Percentiles rank a stretch among this genome's conserved stretches.
phyloP scores from a whole-genome alignment of 2,797 vertebrate genomes.

The Lepidocolaptes lacrymiger region DNA sequence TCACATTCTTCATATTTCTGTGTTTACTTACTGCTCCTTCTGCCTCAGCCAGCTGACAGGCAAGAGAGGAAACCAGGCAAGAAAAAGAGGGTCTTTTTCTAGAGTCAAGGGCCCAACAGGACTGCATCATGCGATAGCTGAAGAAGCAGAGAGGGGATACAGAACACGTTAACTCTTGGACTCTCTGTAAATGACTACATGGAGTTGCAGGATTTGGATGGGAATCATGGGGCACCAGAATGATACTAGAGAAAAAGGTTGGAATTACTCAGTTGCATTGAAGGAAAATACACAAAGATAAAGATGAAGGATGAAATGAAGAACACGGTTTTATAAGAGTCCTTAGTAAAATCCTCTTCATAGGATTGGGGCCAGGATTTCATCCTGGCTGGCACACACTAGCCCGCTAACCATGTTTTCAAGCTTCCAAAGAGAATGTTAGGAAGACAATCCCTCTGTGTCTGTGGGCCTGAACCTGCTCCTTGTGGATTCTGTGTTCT shows the following conservation, averaged over 20 bases:
- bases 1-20: background rate
- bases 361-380: background rate
- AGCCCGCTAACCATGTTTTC: background rate
- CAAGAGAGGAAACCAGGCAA: slow-evolving; percentile 84
- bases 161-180: background rate
- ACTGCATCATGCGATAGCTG: slow-evolving; percentile 90
- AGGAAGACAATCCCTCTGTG: background rate
- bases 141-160: background rate
- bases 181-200: background rate
- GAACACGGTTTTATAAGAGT: background rate
- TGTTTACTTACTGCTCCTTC: slow-evolving; percentile 85
- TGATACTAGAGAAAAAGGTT: background rate
- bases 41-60: slow-evolving; percentile 82
- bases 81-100: slow-evolving; percentile 87
- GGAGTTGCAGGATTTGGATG: background rate
- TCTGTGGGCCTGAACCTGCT: background rate
- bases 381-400: background rate
- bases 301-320: background rate
- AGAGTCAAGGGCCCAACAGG: slow-evolving; percentile 89
- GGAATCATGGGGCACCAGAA: background rate
- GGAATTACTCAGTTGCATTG: background rate
- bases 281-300: background rate
- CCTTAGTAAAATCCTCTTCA: background rate
- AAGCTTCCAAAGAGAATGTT: background rate
- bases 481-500: background rate